Base-by-base conservation (phyloP, 1,140 invertebrate genomes). In the Hetaerina americana region DNA sequence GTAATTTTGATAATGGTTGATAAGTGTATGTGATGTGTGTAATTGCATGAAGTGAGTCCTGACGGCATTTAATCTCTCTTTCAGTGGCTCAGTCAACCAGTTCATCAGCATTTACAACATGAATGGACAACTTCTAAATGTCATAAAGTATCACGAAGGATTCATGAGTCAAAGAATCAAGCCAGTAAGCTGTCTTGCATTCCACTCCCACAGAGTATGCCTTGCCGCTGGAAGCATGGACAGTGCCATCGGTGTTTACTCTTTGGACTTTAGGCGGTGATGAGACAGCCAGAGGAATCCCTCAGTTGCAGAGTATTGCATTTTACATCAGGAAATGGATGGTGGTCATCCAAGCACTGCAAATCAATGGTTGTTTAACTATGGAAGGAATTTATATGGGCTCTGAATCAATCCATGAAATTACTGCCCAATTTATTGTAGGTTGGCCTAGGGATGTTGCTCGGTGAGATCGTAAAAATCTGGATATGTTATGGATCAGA, bases 141-240 rank as follows among this genome's bases (percentile, higher is more conserved):
- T 70, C 3, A 90, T 96, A 76, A 91, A 92, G 78, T 90, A 90
- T 77, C 91, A 95, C 78, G 94, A 97, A 78, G 93, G 94, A 66
- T 96, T 97, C 79, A 94, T 95, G 86, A 91, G 90, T 29, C 88
- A 93, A 74, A 85, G 92, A 75, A 92, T 94, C 72, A 91, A 90
- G 22, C 89, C 92, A 27, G 90, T 95, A 70, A 91, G 87, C 74
- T 95, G 92, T 79, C 80, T 97, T 74, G 88, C 88, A 70, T 97
- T 96, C 83, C 94, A 97, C 82, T 91, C 93, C 24, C 86, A 92
- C 77, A 89, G 87, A 75, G 86, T 91, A 72, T 85, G 87, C 72
- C 77, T 94, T 76, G 91, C 90, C 70, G 89, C 91, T 72, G 92
- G 92, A 66, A 89, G 89, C 66, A 86, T 88, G 74, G 93, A 95